Evolutionary conservation across 2,888 invertebrate genomes (phyloP), one percentile per base, ranked within the genome.

Genomic region (Adineta ricciae): DNA sequence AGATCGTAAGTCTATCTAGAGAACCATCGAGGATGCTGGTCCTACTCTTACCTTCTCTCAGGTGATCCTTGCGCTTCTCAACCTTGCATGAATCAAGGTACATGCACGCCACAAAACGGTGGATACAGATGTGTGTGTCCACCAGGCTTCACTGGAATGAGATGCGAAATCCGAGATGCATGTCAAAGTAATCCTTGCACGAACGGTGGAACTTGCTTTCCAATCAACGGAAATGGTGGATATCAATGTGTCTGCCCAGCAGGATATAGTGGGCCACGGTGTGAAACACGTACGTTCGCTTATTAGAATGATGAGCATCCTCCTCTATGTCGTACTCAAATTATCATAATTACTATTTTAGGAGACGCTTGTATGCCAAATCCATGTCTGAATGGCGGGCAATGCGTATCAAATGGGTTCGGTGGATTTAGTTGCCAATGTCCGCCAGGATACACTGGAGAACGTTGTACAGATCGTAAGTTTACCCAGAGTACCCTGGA

Each of bases 191-290:
- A 84, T 56, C 87, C 87, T 24, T 87, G 87, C 54, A 21, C 9
- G 41, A 84, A 84, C 16, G 84, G 84, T 24, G 84, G 84, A 14
- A 5, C 16, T 14, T 84, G 84, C 32, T 19, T 1, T 21, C 9
- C 56, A 14, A 9, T 24, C 2, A 84, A 54, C 36, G 54, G 52
- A 41, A 49, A 52, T 83, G 36, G 36, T 36, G n/a, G n/a, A n/a
- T 86, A 86, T 56, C 78, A 73, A 16, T 87, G 87, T 83, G 38
- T 72, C 3, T 87, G 87, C 64, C 50, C 83, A 9, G 46, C 72
- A 11, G 85, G 86, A 9, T 87, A 86, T 84, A 86, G 86, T 49
- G 87, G 87, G 38, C 52, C 41, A 46, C 83, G 84, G 50, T 87
- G 87, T 73, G 86, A 87, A 83, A 85, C 32, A 24, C 14, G 73